Evolutionary conservation across 1,140 invertebrate species (phyloP).

Genomic region (Dendroctonus valens): DNA sequence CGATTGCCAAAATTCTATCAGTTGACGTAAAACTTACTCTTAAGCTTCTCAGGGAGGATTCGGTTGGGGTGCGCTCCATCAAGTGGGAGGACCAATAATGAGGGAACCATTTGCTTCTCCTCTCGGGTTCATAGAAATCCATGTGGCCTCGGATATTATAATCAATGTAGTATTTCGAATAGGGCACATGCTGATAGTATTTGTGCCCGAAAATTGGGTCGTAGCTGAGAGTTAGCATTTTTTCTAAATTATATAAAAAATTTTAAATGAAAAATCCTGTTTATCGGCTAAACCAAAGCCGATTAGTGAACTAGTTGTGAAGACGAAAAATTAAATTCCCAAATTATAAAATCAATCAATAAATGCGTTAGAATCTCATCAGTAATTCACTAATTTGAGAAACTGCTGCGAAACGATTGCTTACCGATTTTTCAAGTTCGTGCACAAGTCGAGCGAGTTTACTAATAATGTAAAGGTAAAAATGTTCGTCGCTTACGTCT

Average conservation of each 20-base stretch:
- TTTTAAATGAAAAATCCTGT: too few species aligned
- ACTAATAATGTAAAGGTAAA: conserved; percentile 5
- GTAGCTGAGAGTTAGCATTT: conserved; percentile 26
- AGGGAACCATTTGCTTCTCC: conserved; percentile 19
- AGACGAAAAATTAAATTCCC: too few species aligned
- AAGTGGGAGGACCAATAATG: conserved; percentile 30
- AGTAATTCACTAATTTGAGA: too few species aligned
- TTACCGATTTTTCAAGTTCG: conserved; percentile 21
- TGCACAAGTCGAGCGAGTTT: conserved; percentile 9
- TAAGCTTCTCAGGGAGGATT: conserved; percentile 24
- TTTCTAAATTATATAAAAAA: neutral
- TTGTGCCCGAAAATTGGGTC: conserved; percentile 31
- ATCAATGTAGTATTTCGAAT: conserved; percentile 30
- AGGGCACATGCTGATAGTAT: conserved; percentile 25
- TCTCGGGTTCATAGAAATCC: conserved; percentile 28
- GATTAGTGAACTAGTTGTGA: too few species aligned
- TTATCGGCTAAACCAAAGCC: too few species aligned
- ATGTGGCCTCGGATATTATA: conserved; percentile 31
- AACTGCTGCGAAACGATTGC: neutral
- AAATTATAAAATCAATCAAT: too few species aligned
- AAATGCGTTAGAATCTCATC: neutral
- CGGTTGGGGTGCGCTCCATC: conserved; percentile 13
- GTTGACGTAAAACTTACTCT: conserved; percentile 21
- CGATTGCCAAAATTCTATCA: neutral
- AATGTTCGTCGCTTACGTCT: conserved; percentile 5